Percentiles rank a stretch among this genome's conserved stretches.
These are phyloP conservation scores for Podarcis lilfordi DNA, from an alignment of 2,797 vertebrate genomes.

Conservation along the genomic window DNA sequence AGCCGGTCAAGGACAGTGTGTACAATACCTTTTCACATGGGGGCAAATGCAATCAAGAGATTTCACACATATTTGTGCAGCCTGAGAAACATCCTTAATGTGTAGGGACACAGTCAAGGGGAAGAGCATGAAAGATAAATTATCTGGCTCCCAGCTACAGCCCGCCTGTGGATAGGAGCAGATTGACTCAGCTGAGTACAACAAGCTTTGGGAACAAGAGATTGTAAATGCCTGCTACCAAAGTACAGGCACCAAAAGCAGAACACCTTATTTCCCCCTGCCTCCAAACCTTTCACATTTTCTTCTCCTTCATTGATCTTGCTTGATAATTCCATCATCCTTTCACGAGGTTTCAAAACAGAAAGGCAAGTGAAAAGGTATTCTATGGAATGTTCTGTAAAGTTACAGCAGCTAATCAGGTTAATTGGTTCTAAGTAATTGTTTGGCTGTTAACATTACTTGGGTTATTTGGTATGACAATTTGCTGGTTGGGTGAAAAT, in stretches of 20 bases:
- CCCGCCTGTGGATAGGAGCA: conserved; percentile 72
- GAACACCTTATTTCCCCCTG: conserved; percentile 35
- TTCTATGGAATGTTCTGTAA: conserved; percentile 27
- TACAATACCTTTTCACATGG: conserved; percentile 61
- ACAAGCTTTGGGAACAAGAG: conserved; percentile 61
- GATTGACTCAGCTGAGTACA: conserved; percentile 74
- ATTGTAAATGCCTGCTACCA: conserved; percentile 69
- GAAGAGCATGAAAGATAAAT: conserved; percentile 76
- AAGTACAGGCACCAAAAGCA: conserved; percentile 61
- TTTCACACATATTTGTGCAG: conserved; percentile 75
- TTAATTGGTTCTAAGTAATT: conserved; percentile 2
- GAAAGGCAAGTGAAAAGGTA: conserved; percentile 54
- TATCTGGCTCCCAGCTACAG: conserved; percentile 72
- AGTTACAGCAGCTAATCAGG: neutral
- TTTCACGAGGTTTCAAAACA: conserved; percentile 38
- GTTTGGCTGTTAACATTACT: neutral
- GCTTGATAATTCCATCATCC: conserved; percentile 56
- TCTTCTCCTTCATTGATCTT: conserved; percentile 56
- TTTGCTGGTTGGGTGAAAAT: neutral
- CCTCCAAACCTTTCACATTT: conserved; percentile 24
- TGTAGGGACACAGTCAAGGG: conserved; percentile 69
- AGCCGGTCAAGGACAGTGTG: conserved; percentile 71
- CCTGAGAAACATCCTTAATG: conserved; percentile 75
- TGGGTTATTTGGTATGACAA: neutral
- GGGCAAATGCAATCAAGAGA: conserved; percentile 73